Conservation (phyloP, 2,113 vertebrate genomes). For the Hydrolagus affinis region DNA sequence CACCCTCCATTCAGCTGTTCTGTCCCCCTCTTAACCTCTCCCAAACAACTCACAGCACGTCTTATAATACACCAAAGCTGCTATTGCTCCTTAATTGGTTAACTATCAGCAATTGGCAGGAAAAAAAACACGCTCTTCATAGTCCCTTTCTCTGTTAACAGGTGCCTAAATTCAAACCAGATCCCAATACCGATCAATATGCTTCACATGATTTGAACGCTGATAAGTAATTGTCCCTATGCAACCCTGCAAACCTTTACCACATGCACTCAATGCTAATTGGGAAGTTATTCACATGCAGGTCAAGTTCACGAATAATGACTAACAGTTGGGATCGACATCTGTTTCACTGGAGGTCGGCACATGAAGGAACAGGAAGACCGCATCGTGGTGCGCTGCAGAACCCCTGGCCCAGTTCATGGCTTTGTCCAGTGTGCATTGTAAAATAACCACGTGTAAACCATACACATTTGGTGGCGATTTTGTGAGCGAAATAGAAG, state of each 20-base stretch:
- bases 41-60: no score
- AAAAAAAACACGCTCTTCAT: neutral
- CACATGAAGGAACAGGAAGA: neutral
- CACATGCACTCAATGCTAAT: neutral
- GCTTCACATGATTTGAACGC: neutral
- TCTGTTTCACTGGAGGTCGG: neutral
- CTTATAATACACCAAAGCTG: neutral
- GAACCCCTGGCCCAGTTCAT: neutral
- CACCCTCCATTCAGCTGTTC: neutral
- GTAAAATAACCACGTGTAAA: neutral
- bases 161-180: slow-evolving; percentile 1
- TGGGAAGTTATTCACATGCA: neutral
- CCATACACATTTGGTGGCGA: neutral
- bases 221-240: neutral
- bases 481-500: neutral
- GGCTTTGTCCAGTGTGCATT: neutral
- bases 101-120: neutral
- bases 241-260: neutral
- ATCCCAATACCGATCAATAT: neutral
- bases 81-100: neutral
- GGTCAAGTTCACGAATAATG: slow-evolving; percentile 5
- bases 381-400: neutral
- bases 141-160: neutral
- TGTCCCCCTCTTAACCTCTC: neutral
- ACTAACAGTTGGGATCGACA: neutral